Base-by-base conservation (phyloP, 1,140 invertebrate genomes). In the Brachionus koreanus region DNA sequence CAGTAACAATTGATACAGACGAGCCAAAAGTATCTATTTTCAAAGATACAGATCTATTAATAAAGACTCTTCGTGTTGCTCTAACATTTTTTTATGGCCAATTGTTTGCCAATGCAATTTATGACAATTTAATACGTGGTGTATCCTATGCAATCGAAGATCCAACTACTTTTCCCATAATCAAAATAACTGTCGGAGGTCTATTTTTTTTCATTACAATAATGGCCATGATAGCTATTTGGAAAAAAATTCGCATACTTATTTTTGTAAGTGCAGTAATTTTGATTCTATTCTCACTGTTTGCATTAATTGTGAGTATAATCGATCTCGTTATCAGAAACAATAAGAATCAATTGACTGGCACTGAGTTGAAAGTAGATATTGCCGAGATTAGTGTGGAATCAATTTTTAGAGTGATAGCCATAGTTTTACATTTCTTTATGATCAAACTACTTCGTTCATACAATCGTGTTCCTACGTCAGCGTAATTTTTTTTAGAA, bases 21-120 rank as follows among this genome's bases (percentile, higher is more conserved):
- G 16, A 69, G 7, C 16, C 33, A 6, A 69, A 69, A 39, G 37
- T 9, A 39, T 19, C 33, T 9, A 16, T 69, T 10, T 39, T 37
- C 19, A 69, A 69, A 42, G 39, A 74, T 25, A 10, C 16, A 25
- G 0, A 46, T 25, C 19, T 74, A 10, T 23, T 74, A 74, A 29
- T 74, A 10, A 74, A 74, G 46, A 7, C 6, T 5, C 25, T 74
- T 46, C 69, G 69, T 12, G 23, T 74, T 12, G 69, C 69, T 12
- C 43, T 74, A 1, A 79, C 76, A 39, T 65, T 79, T 79, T 79
- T 79, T 61, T 79, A 79, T 79, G 76, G 76, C 13, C 46, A 61
- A 57, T 29, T 79, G 23, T 65, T 79, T 61, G 76, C 76, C 16
- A 79, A 79, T 37, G 76, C 76, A 29, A 79, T 79, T 43, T 79